Conservation (phyloP, 2,797 vertebrate species). For the Coranthus polyacanthus region DNA sequence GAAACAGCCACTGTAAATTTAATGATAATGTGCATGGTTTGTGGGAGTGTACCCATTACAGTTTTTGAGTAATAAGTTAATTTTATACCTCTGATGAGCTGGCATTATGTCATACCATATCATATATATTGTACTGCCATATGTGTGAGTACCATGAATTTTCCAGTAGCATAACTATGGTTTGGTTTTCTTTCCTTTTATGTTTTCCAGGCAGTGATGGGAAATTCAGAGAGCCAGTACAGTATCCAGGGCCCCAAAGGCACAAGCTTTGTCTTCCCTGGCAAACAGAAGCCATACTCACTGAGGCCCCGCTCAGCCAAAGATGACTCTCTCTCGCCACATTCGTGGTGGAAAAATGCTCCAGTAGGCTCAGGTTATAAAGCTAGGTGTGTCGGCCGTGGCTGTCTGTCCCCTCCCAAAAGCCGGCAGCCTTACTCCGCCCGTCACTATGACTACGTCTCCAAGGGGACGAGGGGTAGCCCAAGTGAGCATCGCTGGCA, state of each 20-base stretch:
- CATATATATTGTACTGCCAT: slow-evolving; percentile 25
- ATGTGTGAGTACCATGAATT: slow-evolving; percentile 20
- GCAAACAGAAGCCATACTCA: slow-evolving; percentile 90
- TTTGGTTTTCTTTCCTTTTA: slow-evolving; percentile 16
- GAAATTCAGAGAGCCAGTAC: slow-evolving; percentile 97
- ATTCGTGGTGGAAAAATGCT: slow-evolving; percentile 87
- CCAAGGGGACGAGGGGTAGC: slow-evolving; percentile 81
- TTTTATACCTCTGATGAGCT: slow-evolving; percentile 41
- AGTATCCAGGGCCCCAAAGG: slow-evolving; percentile 92
- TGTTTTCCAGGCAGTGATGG: slow-evolving; percentile 87
- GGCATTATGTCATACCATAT: slow-evolving; percentile 41
- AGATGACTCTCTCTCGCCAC: slow-evolving; percentile 86
- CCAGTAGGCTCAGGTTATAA: slow-evolving; percentile 85
- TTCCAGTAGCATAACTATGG: slow-evolving; percentile 14
- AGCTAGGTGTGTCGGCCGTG: slow-evolving; percentile 88
- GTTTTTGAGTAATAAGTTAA: slow-evolving; percentile 53
- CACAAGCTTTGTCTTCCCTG: slow-evolving; percentile 79
- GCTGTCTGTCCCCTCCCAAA: slow-evolving; percentile 92
- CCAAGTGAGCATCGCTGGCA: slow-evolving; percentile 67
- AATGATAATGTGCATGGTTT: slow-evolving; percentile 25
- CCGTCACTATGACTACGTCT: slow-evolving; percentile 83
- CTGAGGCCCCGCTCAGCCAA: slow-evolving; percentile 88
- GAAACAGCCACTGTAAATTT: slow-evolving; percentile 23
- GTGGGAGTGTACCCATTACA: slow-evolving; percentile 33
- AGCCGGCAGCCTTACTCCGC: slow-evolving; percentile 88